phyloP scores from a whole-genome alignment of 2,888 invertebrate species.

The Tipula vernalis region DNA sequence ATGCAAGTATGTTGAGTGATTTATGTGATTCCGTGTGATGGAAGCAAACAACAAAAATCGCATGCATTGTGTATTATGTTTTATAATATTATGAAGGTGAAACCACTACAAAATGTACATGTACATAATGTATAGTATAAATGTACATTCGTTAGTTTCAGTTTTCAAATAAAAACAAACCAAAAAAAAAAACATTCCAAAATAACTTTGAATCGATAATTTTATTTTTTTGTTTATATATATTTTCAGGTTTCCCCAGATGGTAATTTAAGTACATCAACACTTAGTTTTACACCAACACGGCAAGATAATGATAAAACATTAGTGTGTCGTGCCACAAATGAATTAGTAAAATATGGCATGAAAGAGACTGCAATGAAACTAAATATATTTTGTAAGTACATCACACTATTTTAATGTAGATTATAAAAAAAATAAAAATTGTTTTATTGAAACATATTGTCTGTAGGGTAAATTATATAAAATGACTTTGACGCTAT shows the following conservation, averaged over 20 bases:
- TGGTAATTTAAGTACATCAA: conserved; percentile 69
- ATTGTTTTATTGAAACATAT: no score
- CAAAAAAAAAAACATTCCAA: neutral
- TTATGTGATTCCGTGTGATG: neutral
- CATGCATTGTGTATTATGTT: neutral
- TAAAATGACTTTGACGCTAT: no score
- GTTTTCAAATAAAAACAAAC: neutral
- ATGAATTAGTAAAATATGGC: conserved; percentile 57
- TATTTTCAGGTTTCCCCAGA: conserved; percentile 57
- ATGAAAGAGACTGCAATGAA: conserved; percentile 67
- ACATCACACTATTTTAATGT: conserved; percentile 15
- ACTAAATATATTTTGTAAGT: conserved; percentile 81
- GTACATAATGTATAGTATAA: no score
- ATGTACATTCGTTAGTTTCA: neutral
- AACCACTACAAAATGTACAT: neutral
- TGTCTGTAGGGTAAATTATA: no score
- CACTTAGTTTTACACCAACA: conserved; percentile 59
- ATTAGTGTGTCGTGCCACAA: conserved; percentile 70
- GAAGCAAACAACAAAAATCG: neutral
- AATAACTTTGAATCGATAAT: neutral
- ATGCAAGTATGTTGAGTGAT: neutral
- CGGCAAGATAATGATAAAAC: conserved; percentile 66
- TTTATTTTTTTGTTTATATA: neutral
- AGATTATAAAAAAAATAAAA: no score
- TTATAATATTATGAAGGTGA: neutral